These are phyloP conservation scores for Philonicus albiceps DNA, from an alignment of 2,888 invertebrate genomes.

Conservation along the genomic window DNA sequence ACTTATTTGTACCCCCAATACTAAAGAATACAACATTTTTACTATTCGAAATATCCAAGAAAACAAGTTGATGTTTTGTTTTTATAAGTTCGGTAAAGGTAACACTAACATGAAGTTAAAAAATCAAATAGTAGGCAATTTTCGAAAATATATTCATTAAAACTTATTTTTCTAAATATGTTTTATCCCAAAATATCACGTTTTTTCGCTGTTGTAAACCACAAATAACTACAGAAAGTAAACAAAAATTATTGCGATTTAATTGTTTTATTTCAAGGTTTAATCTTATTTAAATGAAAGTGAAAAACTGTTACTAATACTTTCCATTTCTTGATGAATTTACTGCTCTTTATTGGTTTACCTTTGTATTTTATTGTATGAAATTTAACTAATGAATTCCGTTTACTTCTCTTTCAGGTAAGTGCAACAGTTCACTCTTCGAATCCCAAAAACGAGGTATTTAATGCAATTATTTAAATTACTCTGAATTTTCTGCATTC, in stretches of 20 bases:
- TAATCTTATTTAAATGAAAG: background rate
- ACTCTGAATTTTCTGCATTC: background rate
- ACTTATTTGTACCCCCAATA: too few relatives aligned
- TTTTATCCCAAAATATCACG: too few relatives aligned
- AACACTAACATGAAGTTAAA: too few relatives aligned
- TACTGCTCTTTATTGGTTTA: background rate
- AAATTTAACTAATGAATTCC: background rate
- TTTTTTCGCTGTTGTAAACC: too few relatives aligned
- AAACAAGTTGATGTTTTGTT: too few relatives aligned
- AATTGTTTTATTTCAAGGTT: background rate
- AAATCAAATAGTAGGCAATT: too few relatives aligned
- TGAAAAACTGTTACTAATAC: background rate
- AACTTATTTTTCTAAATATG: too few relatives aligned
- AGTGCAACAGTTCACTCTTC: background rate
- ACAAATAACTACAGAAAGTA: too few relatives aligned
- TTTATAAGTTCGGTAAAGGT: too few relatives aligned
- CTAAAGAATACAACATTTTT: too few relatives aligned
- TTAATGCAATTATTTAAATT: slow-evolving; percentile 15
- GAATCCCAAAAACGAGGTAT: background rate
- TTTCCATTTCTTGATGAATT: background rate
- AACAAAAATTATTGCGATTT: background rate
- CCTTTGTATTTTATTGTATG: background rate
- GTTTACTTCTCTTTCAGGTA: slow-evolving; percentile 9
- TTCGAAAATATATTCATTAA: too few relatives aligned
- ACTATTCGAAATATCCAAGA: too few relatives aligned